Evolutionary conservation across 1,140 invertebrate species (phyloP).

Genomic region (Drosophila lacertosa): DNA sequence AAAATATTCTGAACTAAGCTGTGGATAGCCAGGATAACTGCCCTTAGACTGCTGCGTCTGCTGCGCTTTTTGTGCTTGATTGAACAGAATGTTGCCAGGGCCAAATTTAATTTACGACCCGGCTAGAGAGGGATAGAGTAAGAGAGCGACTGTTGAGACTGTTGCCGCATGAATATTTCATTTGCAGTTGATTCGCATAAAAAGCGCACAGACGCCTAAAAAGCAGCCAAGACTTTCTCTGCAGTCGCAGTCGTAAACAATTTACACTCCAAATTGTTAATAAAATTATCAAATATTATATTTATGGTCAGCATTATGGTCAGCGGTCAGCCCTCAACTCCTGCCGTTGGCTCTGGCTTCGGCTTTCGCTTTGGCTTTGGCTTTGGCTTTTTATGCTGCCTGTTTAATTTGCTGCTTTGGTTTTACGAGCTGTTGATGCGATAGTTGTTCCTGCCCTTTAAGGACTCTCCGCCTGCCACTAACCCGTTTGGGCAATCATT

Average conservation of each 20-base stretch:
- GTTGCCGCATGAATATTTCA: slow-evolving; percentile 72
- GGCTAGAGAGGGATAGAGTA: slow-evolving; percentile 23
- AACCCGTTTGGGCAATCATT: slow-evolving; percentile 34
- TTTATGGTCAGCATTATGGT: slow-evolving; percentile 70
- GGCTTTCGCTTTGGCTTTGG: no score
- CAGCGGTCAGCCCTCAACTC: slow-evolving; percentile 5
- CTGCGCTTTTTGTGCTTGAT: slow-evolving; percentile 79
- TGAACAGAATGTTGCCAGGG: slow-evolving; percentile 76
- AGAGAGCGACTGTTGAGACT: slow-evolving; percentile 10
- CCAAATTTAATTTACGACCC: slow-evolving; percentile 80
- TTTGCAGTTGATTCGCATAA: slow-evolving; percentile 57
- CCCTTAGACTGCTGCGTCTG: slow-evolving; percentile 58
- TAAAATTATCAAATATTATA: slow-evolving; percentile 83
- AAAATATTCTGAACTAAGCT: slow-evolving; percentile 23
- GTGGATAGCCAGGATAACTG: slow-evolving; percentile 23
- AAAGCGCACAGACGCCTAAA: slow-evolving; percentile 68
- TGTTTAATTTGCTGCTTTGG: slow-evolving; percentile 79
- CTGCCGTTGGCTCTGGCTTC: slow-evolving; percentile 4
- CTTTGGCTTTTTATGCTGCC: slow-evolving; percentile 59
- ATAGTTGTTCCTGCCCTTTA: slow-evolving; percentile 42
- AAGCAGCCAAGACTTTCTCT: slow-evolving; percentile 25
- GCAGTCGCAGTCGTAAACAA: slow-evolving; percentile 68
- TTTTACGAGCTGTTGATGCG: slow-evolving; percentile 78
- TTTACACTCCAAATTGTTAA: slow-evolving; percentile 79
- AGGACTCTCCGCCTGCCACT: neutral